Conservation (phyloP, 2,113 vertebrate species). For the Oriolus oriolus region DNA sequence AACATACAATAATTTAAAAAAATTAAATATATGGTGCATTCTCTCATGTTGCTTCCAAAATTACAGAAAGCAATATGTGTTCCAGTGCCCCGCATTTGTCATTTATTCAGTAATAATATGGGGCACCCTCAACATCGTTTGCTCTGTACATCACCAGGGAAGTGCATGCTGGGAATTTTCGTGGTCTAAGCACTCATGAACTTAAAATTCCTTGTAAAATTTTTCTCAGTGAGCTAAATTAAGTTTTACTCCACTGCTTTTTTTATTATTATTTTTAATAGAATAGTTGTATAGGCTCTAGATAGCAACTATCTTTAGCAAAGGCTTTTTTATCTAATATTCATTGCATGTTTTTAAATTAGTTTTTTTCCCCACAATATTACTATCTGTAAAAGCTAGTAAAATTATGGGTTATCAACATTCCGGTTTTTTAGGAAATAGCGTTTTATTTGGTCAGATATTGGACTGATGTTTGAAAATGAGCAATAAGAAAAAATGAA, state of each 20-base stretch:
- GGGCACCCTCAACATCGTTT: neutral
- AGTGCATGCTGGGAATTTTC: neutral
- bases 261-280: neutral
- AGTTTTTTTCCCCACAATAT: neutral
- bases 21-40: neutral
- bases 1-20: neutral
- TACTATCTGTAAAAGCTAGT: neutral
- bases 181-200: neutral
- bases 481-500: neutral
- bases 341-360: neutral
- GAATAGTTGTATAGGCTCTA: neutral
- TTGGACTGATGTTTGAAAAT: neutral
- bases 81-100: neutral
- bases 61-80: neutral
- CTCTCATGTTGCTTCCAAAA: neutral
- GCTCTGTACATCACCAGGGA: neutral
- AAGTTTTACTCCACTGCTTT: neutral
- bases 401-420: neutral
- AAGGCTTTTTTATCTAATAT: neutral
- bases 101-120: neutral
- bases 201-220: neutral
- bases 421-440: neutral
- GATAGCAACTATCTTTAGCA: neutral
- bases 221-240: neutral
- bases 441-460: neutral